These are phyloP conservation scores for Acropora tenuis DNA, from an alignment of 64 coral and sea anemone genomes.

Conservation along the genomic window DNA sequence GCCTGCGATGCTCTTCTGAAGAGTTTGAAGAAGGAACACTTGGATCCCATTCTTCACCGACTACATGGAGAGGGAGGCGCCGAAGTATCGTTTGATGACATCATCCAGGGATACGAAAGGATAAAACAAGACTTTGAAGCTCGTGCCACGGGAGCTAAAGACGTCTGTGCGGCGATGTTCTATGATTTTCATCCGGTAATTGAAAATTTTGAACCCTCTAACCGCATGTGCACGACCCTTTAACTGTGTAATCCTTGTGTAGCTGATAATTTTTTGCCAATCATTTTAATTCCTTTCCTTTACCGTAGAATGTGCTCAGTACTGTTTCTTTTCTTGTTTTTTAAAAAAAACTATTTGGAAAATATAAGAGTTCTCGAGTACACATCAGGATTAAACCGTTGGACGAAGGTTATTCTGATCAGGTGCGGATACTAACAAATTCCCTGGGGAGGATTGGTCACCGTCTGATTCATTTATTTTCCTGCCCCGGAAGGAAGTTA, in stretches of 20 bases:
- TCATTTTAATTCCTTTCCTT: neutral
- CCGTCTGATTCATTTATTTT: too few relatives aligned
- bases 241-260: too few relatives aligned
- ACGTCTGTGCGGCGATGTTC: constrained; percentile 62
- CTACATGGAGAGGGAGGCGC: constrained; percentile 11
- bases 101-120: constrained; percentile 45
- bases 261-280: too few relatives aligned
- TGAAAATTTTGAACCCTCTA: neutral
- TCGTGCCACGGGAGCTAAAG: constrained; percentile 36
- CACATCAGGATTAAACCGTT: too few relatives aligned
- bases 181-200: constrained; percentile 75
- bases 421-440: too few relatives aligned
- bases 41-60: constrained; percentile 25
- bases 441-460: too few relatives aligned
- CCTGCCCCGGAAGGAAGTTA: too few relatives aligned
- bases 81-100: constrained; percentile 57
- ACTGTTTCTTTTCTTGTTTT: neutral
- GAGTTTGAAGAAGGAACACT: neutral
- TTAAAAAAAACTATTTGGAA: too few relatives aligned
- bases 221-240: too few relatives aligned
- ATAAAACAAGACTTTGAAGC: constrained; percentile 54
- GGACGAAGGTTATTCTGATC: too few relatives aligned
- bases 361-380: too few relatives aligned
- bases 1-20: constrained; percentile 4
- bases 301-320: too few relatives aligned